Conservation (phyloP, 2,797 vertebrate species). For the Chelonia mydas region DNA sequence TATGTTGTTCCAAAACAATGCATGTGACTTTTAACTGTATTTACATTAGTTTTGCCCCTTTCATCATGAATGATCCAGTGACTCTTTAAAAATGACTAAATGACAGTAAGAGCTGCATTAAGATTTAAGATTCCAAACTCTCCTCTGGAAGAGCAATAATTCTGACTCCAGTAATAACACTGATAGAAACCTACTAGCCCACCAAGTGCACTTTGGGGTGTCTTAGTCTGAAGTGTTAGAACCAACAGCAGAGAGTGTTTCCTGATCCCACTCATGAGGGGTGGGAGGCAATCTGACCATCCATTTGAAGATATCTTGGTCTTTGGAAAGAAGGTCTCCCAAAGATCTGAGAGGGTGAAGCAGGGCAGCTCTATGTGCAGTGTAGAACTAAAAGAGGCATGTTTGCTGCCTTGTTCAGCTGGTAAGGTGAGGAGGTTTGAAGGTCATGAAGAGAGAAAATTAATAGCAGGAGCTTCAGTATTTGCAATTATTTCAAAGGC, state of each 20-base stretch:
- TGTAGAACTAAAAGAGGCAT: fast-evolving
- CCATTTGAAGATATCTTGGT: not conserved
- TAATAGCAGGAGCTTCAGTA: conserved; percentile 27
- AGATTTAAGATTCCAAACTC: not conserved
- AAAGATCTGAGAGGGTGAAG: not conserved
- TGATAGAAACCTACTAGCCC: not conserved
- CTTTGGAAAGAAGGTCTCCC: not conserved
- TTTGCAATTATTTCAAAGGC: conserved; percentile 35
- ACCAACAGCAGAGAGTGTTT: not conserved
- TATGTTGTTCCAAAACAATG: not conserved
- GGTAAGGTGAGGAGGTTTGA: not conserved
- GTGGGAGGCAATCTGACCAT: not conserved
- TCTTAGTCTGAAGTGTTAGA: not conserved
- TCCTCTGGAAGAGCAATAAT: not conserved
- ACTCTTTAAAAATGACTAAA: not conserved
- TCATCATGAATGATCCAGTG: not conserved
- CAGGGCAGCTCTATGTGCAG: fast-evolving
- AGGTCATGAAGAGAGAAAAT: not conserved
- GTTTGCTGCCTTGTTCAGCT: not conserved
- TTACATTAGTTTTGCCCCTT: not conserved
- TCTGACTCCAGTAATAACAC: not conserved
- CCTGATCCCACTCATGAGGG: fast-evolving
- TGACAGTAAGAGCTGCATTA: not conserved
- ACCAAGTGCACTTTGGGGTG: not conserved
- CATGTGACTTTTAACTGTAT: not conserved